Percentiles rank a stretch among this genome's conserved stretches.
phyloP scores from a whole-genome alignment of 2,888 invertebrate genomes.

The Sinohyriopsis cumingii region DNA sequence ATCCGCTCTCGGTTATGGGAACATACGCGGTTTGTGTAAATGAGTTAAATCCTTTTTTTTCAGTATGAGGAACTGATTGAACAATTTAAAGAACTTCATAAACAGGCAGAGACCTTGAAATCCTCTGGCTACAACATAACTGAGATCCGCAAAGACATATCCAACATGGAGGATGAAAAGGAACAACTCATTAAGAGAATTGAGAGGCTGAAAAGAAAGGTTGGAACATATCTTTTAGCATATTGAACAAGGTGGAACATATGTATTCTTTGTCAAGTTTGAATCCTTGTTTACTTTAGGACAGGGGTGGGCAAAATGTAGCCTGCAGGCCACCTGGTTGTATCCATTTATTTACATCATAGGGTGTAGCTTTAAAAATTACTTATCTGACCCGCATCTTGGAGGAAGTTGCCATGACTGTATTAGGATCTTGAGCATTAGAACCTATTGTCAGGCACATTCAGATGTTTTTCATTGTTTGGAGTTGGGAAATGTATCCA shows the following conservation, averaged over 20 bases:
- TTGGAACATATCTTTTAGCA: constrained; percentile 38
- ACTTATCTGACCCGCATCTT: too few species aligned
- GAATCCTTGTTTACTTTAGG: too few species aligned
- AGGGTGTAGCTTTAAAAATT: too few species aligned
- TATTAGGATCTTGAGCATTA: too few species aligned
- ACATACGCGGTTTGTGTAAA: neutral
- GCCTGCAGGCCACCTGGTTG: too few species aligned
- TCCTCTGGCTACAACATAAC: constrained; percentile 80
- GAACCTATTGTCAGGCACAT: too few species aligned
- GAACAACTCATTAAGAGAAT: constrained; percentile 81
- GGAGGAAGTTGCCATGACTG: too few species aligned
- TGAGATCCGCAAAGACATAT: constrained; percentile 88
- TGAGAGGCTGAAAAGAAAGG: constrained; percentile 76
- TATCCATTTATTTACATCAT: too few species aligned
- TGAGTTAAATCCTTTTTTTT: constrained; percentile 9
- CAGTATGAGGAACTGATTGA: constrained; percentile 84
- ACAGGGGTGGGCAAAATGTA: too few species aligned
- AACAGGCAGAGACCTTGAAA: constrained; percentile 79
- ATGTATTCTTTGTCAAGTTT: too few species aligned
- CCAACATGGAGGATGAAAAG: constrained; percentile 89
- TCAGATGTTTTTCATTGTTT: too few species aligned
- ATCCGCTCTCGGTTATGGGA: neutral
- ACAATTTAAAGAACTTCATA: constrained; percentile 86
- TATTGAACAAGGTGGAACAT: neutral
- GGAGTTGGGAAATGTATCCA: too few species aligned